Evolutionary conservation across 1,140 invertebrate species (phyloP), one percentile per base, ranked within the genome.

Genomic region (Coenobita brevimanus): DNA sequence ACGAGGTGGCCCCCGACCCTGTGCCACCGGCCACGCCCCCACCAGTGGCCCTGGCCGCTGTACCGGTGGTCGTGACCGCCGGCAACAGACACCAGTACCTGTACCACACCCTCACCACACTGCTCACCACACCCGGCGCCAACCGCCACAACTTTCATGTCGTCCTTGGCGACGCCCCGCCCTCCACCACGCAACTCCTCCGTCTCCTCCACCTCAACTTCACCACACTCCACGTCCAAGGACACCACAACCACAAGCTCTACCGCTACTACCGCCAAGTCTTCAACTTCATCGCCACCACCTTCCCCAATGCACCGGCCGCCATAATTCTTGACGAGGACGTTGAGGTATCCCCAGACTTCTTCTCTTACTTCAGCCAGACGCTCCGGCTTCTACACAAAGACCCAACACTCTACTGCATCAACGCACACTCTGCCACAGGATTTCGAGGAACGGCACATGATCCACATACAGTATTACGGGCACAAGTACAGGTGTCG

Each of bases 321-420:
- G 94, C 94, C 6, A 95, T 95, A 81, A 93, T 95, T 38, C 91
- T 95, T 36, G 95, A 95, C 92, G 95, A 95, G 91, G 95, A 95
- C 91, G 93, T 95, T 46, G 94, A 95, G 92, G 93, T 95, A 4
- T 94, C 95, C 30, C 94, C 94, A 75, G 95, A 95, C 92, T 95
- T 95, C 91, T 95, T 95, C 90, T 94, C 86, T 91, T 95, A 94
- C 91, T 95, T 95, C 91, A 94, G 93, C 91, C 95, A 95, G 92
- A 94, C 94, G 4, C 89, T 94, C 24, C 92, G 92, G 78, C 89
- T 95, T 21, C 90, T 95, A 36, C 94, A 94, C 82, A 93, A 94
- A 85, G 94, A 95, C 90, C 90, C 92, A 1, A 93, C 92, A 46
- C 84, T 95, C 24, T 95, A 95, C 91, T 95, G 95, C 92, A 93